Evolutionary conservation across 2,113 vertebrate genomes (phyloP).

Genomic region (Bufo gargarizans): DNA sequence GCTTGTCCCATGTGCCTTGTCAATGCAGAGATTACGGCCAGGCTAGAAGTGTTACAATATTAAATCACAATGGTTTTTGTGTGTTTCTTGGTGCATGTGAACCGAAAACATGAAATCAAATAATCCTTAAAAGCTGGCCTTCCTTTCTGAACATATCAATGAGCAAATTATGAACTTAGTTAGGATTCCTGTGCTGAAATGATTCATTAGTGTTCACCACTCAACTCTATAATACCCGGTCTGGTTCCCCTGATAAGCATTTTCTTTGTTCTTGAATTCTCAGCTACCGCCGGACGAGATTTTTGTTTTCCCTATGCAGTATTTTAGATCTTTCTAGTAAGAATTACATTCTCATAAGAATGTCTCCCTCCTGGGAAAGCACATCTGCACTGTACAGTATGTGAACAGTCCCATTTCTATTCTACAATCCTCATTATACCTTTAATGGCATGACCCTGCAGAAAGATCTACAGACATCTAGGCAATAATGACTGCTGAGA

Average conservation of each 20-base stretch:
- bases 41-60: neutral
- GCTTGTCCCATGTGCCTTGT: neutral
- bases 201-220: neutral
- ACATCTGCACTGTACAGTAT: neutral
- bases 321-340: neutral
- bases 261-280: neutral
- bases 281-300: neutral
- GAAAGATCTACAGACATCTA: neutral
- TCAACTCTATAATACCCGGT: neutral
- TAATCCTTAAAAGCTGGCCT: neutral
- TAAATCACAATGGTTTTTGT: neutral
- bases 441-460: neutral
- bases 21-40: neutral
- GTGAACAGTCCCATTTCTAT: neutral
- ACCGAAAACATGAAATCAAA: neutral
- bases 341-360: neutral
- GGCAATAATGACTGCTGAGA: neutral
- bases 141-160: neutral
- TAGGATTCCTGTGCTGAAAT: neutral
- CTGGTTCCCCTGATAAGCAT: neutral
- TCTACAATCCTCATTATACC: neutral
- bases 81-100: neutral
- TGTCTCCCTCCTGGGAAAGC: neutral
- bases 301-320: neutral
- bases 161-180: neutral